Conservation (phyloP, 2,113 vertebrate species). For the Butastur rufipennis region DNA sequence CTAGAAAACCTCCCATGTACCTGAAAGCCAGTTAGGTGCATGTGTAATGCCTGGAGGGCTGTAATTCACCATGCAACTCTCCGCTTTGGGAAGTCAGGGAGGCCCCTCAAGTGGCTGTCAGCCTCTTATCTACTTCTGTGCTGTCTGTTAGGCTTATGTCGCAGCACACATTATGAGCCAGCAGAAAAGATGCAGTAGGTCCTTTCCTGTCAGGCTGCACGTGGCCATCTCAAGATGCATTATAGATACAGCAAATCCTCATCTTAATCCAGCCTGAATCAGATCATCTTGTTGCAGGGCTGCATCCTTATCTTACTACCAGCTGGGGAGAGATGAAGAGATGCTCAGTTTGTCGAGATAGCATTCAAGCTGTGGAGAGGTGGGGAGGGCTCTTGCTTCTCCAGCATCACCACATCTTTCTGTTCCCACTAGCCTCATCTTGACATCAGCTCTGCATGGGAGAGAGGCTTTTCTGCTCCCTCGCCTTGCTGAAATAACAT, state of each 20-base stretch:
- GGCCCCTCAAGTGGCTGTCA: not conserved
- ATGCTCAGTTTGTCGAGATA: constrained; percentile 14
- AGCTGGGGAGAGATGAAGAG: constrained; percentile 3
- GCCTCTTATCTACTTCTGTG: constrained; percentile 14
- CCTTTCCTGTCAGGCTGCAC: constrained; percentile 24
- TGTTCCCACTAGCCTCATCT: not conserved
- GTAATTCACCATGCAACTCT: not conserved
- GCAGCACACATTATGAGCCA: not conserved
- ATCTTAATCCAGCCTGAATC: constrained; percentile 32
- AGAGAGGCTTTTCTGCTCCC: not conserved
- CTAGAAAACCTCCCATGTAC: not conserved
- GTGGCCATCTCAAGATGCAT: not conserved
- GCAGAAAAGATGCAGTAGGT: constrained; percentile 9
- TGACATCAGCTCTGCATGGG: not conserved
- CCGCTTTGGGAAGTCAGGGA: not conserved
- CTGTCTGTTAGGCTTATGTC: not conserved
- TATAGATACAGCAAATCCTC: constrained; percentile 34
- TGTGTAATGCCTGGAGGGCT: not conserved
- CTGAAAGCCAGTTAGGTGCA: not conserved
- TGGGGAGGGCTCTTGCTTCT: not conserved
- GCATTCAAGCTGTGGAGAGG: not conserved
- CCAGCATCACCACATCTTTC: not conserved
- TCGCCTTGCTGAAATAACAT: not conserved
- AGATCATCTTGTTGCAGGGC: constrained; percentile 11
- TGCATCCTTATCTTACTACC: constrained; percentile 4